Base-by-base conservation (phyloP, 2,113 vertebrate genomes). In the Pangasianodon gigas region DNA sequence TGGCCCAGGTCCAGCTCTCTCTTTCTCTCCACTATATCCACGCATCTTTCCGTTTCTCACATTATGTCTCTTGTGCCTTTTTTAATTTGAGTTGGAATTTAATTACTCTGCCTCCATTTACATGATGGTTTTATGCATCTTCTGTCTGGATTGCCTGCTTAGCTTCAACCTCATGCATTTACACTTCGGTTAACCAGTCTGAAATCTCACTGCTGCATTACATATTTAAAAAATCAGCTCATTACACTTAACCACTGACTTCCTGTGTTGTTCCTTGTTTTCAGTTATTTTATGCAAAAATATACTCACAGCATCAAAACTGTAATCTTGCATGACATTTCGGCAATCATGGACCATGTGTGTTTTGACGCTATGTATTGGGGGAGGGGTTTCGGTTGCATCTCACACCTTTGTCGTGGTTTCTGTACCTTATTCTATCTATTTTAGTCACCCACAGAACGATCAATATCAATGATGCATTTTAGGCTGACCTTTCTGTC, bases 1-100 rank as follows among this genome's bases (percentile, higher is more conserved):
- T 87, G 90, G 91, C 82, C 8, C 3, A 24, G 26, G 81, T 85
- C 91, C 88, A 91, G n/a, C 48, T 81, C 58, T 71, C 14, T 46
- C 75, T 75, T 60, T 62, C 56, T 56, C 54, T 54, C 75, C 85
- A 32, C 2, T 62, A 52, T 75, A 54, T 81, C 44, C 24, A 84
- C 69, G 19, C 62, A 19, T 87, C 84, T 87, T 79, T 79, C 32
- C 81, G 86, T 65, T 62, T 84, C 54, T 58, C 80, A 69, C 75
- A 85, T 81, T 85, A 74, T 85, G 69, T 87, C 71, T 29, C 54
- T 46, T 88, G 75, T 84, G 58, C 32, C n/a, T 56, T 87, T 87
- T 90, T 89, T 51, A 48, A 71, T 62, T 77, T 84, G 75, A 65
- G 44, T 51, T 77, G 82, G 9, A 80, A 52, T 87, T 69, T 56